These are phyloP conservation scores for Oxystoma pomonae DNA, from an alignment of 2,888 invertebrate genomes.

Conservation along the genomic window DNA sequence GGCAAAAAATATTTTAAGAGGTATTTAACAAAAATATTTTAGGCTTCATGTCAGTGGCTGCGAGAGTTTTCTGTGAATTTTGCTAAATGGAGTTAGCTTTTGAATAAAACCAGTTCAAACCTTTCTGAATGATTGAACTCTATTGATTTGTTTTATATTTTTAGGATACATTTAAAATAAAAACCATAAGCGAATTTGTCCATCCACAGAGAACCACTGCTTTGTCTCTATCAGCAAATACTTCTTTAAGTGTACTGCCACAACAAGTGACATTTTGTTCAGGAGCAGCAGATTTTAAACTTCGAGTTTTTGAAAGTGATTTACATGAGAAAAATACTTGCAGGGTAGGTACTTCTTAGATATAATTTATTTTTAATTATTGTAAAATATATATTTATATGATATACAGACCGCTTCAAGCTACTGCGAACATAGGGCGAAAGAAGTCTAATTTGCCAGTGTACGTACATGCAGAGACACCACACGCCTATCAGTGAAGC, in stretches of 20 bases:
- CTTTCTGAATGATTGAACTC: conserved; percentile 5
- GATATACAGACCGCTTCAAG: too few species aligned
- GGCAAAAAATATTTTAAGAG: too few species aligned
- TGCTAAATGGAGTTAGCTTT: too few species aligned
- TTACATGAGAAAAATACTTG: conserved; percentile 50
- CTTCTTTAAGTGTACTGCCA: conserved; percentile 56
- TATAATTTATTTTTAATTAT: not conserved
- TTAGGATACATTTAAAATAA: conserved; percentile 52
- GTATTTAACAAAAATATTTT: too few species aligned
- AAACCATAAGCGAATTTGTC: conserved; percentile 54
- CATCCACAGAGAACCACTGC: conserved; percentile 54
- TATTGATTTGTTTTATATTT: too few species aligned
- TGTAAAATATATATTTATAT: not conserved
- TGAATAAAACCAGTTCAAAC: conserved; percentile 2
- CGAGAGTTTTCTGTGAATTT: too few species aligned
- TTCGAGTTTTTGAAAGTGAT: conserved; percentile 55
- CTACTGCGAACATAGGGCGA: too few species aligned
- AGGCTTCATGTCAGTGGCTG: too few species aligned
- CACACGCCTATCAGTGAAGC: too few species aligned
- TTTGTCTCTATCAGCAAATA: conserved; percentile 59
- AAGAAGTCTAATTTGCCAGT: too few species aligned
- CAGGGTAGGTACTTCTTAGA: conserved; percentile 42
- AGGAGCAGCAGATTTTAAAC: conserved; percentile 55
- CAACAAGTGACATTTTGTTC: conserved; percentile 54
- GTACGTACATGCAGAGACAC: too few species aligned